Evolutionary conservation across 2,797 vertebrate species (phyloP).

Genomic region (Scyliorhinus canicula): DNA sequence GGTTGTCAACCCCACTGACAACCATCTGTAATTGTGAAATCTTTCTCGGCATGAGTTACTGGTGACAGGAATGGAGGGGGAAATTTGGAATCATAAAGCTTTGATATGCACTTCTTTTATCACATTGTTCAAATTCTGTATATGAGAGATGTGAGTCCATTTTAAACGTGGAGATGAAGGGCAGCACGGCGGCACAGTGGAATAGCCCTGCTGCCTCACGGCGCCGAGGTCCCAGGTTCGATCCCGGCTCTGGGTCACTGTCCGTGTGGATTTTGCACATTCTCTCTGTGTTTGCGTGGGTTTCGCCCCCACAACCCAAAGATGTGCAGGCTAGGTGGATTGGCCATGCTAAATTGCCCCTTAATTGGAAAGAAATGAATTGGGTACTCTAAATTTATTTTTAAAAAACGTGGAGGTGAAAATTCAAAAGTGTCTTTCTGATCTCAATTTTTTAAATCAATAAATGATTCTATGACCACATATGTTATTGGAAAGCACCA

Average conservation of each 20-base stretch:
- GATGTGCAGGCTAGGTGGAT: no score
- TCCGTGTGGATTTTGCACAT: no score
- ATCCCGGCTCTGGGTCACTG: no score
- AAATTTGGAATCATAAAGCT: not conserved
- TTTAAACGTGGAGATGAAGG: not conserved
- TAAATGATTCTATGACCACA: not conserved
- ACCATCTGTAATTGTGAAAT: not conserved
- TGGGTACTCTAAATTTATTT: no score
- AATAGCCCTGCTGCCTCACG: no score
- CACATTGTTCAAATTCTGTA: not conserved
- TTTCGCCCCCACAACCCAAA: no score
- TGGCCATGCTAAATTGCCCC: no score
- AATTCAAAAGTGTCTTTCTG: not conserved
- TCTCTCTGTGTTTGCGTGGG: no score
- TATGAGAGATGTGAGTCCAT: not conserved
- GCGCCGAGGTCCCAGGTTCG: no score
- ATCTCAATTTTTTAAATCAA: not conserved
- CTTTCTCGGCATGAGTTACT: not conserved
- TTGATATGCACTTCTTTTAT: not conserved
- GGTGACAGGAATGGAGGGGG: not conserved
- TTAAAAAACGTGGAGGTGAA: not conserved
- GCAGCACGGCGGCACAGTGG: no score
- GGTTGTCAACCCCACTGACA: not conserved
- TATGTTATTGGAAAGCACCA: not conserved
- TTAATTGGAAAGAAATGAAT: no score